Evolutionary conservation across 2,797 vertebrate genomes (phyloP), one percentile per base, ranked within the genome.

Genomic region (Setipinna tenuifilis): DNA sequence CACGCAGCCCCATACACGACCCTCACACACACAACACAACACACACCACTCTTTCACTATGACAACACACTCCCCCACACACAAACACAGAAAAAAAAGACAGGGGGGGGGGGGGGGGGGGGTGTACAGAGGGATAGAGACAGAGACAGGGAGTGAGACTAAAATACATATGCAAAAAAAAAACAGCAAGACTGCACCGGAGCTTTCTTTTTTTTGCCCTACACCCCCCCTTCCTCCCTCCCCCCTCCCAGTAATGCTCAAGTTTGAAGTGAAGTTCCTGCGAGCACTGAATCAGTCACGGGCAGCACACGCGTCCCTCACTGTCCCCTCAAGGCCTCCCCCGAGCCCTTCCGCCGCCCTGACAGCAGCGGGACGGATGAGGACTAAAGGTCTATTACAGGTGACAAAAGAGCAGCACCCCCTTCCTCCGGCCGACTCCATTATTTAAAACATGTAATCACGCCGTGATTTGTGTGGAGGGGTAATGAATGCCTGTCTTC

Each of bases 361-460:
- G 83, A 87, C 85, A 90, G 87, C 71, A 48, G 84, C 82, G 85
- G 86, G 88, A 86, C 89, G 88, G 82, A 87, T 81, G 85, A 81
- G 82, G 88, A 88, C 85, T 84, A 87, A 86, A 86, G 90, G 88
- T 87, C 89, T 89, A 92, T 92, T 92, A 92, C 86, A 84, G 59
- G 86, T 92, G 91, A 91, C 90, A 90, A 89, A 92, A 90, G 88
- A 88, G 81, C 87, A 82, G 86, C 46, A 82, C 81, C 68, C 84
- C 75, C 86, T 82, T 90, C 88, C 88, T 90, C 90, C 89, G 87
- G 90, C 90, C 82, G 87, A 83, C 89, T 90, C 85, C 87, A 92
- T 91, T 91, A 92, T 92, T 92, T 91, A 92, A 89, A 88, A 89
- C 90, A 87, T 88, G 90, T 89, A 87, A 92, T 90, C 87, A 91